Evolutionary conservation across 2,113 vertebrate species (phyloP), one percentile per base, ranked within the genome.

Genomic region (Sterna hirundo): DNA sequence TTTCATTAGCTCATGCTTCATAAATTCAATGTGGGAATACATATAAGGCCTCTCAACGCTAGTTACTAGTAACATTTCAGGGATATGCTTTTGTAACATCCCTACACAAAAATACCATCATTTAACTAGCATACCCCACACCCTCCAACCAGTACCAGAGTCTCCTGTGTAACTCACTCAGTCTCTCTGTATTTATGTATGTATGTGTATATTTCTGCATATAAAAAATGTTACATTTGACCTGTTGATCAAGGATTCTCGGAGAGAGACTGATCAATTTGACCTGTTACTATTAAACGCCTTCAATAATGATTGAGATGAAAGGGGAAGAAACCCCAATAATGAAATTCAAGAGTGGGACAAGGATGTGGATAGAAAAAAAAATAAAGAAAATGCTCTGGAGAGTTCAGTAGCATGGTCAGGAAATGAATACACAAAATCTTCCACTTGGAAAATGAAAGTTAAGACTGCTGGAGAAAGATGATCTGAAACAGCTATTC

Each of bases 371-470:
- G 68, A 80, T 34, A 52, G 83, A 78, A 29, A 79, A 78, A 71
- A 57, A 61, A 69, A 62, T 3, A 58, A 83, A 44, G 38, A 36
- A 93, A 93, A 51, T 26, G 40, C 44, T 81, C 83, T 71, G 83
- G 66, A 90, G 68, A 58, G 72, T 40, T 94, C 72, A 66, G 82
- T 55, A 90, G 74, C 68, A 7, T 17, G 17, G 52, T 92, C 90
- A 94, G 93, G 86, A 93, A 94, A 96, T 90, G 42, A 94, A 71
- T 42, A 86, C 74, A 93, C 64, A 71, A 76, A 90, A 77, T 64
- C 86, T 93, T 96, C 86, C 86, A 84, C 64, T 90, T 58, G 83
- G 86, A 94, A 93, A 96, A 92, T 47, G 57, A 72, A 96, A 90
- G 78, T 71, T 76, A 71, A 76, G 42, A 5, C 74, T 87, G 64